These are phyloP conservation scores for Eupithecia vulgata DNA, from an alignment of 2,888 invertebrate genomes.

Conservation along the genomic window DNA sequence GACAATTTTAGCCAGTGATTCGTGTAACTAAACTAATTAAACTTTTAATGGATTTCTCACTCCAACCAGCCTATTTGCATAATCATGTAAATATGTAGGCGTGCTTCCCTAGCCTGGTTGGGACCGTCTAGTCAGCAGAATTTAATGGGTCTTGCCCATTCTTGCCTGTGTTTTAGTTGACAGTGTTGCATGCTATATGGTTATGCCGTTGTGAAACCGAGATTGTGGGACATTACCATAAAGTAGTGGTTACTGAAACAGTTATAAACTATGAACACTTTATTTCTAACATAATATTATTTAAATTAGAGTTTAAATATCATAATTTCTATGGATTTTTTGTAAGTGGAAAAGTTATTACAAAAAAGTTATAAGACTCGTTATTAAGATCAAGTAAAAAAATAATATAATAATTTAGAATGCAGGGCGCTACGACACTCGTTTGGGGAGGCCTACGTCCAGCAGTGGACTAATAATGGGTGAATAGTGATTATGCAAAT, in stretches of 20 bases:
- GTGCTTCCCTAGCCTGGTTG: conserved; percentile 48
- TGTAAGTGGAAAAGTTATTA: no score
- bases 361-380: no score
- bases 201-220: conserved; percentile 9
- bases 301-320: no score
- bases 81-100: conserved; percentile 60
- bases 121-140: conserved; percentile 55
- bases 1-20: conserved; percentile 32
- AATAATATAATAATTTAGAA: no score
- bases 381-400: no score
- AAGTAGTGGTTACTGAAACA: not conserved
- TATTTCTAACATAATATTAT: no score
- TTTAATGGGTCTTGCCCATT: conserved; percentile 54
- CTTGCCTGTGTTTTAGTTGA: conserved; percentile 20
- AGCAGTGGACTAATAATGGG: no score
- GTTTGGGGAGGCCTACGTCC: no score
- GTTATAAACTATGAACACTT: not conserved
- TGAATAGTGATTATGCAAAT: no score
- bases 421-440: no score
- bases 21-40: conserved; percentile 54
- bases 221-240: conserved; percentile 3
- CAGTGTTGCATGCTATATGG: conserved; percentile 11
- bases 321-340: no score
- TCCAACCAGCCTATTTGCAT: conserved; percentile 53
- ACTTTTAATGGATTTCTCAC: conserved; percentile 61